Percentiles rank a stretch among this genome's conserved stretches.
Evolutionary conservation across 2,888 invertebrate genomes (phyloP).

Genomic region (Cerastoderma edule): DNA sequence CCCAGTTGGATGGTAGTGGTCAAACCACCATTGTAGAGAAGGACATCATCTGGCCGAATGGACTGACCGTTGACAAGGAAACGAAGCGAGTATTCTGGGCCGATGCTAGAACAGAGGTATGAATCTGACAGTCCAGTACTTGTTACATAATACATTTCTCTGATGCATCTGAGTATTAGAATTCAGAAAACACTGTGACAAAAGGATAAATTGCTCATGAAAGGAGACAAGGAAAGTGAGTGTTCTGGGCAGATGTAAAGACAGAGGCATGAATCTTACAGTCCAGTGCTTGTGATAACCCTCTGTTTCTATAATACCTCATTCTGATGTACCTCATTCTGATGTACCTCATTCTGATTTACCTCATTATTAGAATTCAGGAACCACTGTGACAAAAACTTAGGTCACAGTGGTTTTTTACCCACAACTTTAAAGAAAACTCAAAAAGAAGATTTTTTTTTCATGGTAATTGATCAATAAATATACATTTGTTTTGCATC

Average conservation of each 20-base stretch:
- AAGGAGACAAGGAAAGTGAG: too few species aligned
- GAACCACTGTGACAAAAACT: conserved; percentile 3
- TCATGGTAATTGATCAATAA: too few species aligned
- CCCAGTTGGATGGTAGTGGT: conserved; percentile 97
- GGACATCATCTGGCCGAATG: conserved; percentile 96
- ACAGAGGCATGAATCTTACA: conserved; percentile 77
- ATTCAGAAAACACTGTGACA: neutral
- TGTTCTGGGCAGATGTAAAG: conserved; percentile 84
- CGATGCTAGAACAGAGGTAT: conserved; percentile 82
- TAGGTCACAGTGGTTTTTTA: too few species aligned
- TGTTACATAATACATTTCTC: too few species aligned
- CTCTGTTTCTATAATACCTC: too few species aligned
- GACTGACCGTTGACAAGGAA: conserved; percentile 89
- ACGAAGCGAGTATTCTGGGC: conserved; percentile 81
- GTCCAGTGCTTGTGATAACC: too few species aligned
- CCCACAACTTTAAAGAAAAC: too few species aligned
- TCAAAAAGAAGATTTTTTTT: too few species aligned
- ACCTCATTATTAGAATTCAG: neutral
- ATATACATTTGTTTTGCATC: too few species aligned
- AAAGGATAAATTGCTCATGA: conserved; percentile 3
- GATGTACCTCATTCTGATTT: too few species aligned
- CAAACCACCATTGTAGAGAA: conserved; percentile 91
- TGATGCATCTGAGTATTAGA: neutral
- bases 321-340: too few species aligned
- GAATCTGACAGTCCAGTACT: too few species aligned